Conservation (phyloP, 2,888 invertebrate species). For the Spicauda simplicius region DNA sequence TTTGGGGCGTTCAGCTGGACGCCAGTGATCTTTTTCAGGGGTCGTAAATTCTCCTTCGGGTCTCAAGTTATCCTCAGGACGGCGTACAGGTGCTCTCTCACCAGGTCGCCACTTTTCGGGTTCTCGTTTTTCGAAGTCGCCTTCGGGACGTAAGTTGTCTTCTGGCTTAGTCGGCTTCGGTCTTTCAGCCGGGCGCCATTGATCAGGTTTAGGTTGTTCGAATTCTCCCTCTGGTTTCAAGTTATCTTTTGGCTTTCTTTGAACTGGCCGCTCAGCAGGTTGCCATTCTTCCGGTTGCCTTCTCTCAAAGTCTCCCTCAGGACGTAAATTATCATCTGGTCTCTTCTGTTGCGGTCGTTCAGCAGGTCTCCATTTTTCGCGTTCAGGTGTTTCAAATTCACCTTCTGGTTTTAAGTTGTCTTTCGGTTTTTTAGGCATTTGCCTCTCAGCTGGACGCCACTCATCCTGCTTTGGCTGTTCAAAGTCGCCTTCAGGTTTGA, state of each 20-base stretch:
- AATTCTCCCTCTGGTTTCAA: constrained; percentile 86
- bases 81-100: constrained; percentile 70
- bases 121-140: constrained; percentile 67
- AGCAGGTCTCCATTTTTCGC: constrained; percentile 70
- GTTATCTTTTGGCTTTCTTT: constrained; percentile 76
- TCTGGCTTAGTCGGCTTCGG: constrained; percentile 58
- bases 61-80: constrained; percentile 72
- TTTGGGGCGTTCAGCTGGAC: constrained; percentile 72
- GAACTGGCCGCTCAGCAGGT: constrained; percentile 58
- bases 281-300: constrained; percentile 61
- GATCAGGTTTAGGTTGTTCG: constrained; percentile 66
- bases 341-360: constrained; percentile 69
- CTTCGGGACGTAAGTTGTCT: constrained; percentile 83
- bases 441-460: constrained; percentile 59
- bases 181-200: constrained; percentile 54
- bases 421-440: constrained; percentile 66
- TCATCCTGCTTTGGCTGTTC: constrained; percentile 58
- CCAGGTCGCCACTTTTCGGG: constrained; percentile 60
- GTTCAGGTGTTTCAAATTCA: constrained; percentile 65
- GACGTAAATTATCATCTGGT: constrained; percentile 65
- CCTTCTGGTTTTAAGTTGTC: constrained; percentile 85
- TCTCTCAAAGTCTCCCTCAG: constrained; percentile 76
- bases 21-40: constrained; percentile 71
- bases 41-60: constrained; percentile 85
- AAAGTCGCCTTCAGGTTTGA: constrained; percentile 85